Evolutionary conservation across 35 echinoderm and acorn worm species (phyloP), one percentile per base, ranked within the genome.

Genomic region (Acanthaster planci): DNA sequence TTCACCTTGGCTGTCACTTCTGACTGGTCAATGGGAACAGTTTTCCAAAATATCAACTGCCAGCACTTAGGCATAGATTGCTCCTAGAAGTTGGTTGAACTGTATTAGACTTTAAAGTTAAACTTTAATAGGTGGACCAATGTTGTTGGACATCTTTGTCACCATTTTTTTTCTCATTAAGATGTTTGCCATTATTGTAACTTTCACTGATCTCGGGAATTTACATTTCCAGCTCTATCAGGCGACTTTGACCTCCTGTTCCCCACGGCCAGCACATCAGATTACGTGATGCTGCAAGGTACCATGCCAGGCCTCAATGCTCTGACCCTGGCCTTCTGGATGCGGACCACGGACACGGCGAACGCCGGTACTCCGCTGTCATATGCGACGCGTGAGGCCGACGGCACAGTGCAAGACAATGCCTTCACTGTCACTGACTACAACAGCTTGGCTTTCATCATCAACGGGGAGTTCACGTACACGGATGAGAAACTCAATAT

Each of bases 291-390:
- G 29, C 38, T 89, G 29, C 36, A 72, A 21, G 83, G 77, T 7
- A 79, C 57, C 26, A 18, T 93, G 0, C 91, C 91, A 0, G 80
- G 84, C 51, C 76, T 93, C 18, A 85, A 89, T 42, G 91, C 86
- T 12, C 84, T 93, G 19, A 93, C 91, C 32, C 1, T 93, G 5
- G 35, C 91, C 9, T 93, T 93, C 42, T 93, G 91, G 91, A 93
- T 93, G 91, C 60, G 57, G 18, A 93, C 91, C 7, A 14, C 72
- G 12, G 91, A 93, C 57, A 67, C 19, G n/a, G 35, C 30, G 6
- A 88, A 84, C 40, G 76, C 78, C 8, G 91, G 91, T 38, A 89
- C 86, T 5, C 91, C 91, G 12, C 38, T 93, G 30, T 93, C 91
- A 2, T 93, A 93, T 47, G 84, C 86, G 7, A 67, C 55, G 1